Conservation (phyloP, 1,140 invertebrate species). For the Leptonema lineaticorne region DNA sequence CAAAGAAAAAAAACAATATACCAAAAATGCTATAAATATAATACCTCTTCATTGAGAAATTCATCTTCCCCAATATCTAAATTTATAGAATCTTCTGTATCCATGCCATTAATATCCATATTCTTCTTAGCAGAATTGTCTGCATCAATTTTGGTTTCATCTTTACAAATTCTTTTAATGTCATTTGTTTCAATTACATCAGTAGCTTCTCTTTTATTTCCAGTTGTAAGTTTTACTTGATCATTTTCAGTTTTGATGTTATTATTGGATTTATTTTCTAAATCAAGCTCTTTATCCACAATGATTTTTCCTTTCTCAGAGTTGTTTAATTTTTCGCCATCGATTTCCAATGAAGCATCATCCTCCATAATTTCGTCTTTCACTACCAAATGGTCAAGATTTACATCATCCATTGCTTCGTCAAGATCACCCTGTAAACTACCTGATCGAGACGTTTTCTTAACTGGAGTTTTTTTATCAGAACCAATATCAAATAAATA, state of each 20-base stretch:
- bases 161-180: constrained; percentile 50
- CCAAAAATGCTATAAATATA: constrained; percentile 10
- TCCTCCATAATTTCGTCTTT: constrained; percentile 51
- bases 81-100: constrained; percentile 79
- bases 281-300: not conserved
- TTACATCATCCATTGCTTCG: constrained; percentile 51
- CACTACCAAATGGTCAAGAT: constrained; percentile 53
- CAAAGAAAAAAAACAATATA: not conserved
- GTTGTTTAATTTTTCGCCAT: not conserved
- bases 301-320: not conserved
- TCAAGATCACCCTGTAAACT: constrained; percentile 41
- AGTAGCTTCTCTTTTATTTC: constrained; percentile 49
- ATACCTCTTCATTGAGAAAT: constrained; percentile 73
- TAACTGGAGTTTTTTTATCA: constrained; percentile 51
- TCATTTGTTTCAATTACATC: constrained; percentile 48
- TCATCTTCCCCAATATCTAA: constrained; percentile 80
- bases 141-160: constrained; percentile 37
- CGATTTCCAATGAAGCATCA: constrained; percentile 26
- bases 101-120: constrained; percentile 55
- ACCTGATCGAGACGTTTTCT: constrained; percentile 47
- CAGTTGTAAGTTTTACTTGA: constrained; percentile 34
- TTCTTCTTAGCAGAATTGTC: constrained; percentile 42
- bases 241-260: constrained; percentile 47
- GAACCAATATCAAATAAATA: constrained; percentile 60
- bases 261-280: constrained; percentile 37